These are phyloP conservation scores for Adoxophyes honmai DNA, from an alignment of 1,140 invertebrate species.

Conservation along the genomic window DNA sequence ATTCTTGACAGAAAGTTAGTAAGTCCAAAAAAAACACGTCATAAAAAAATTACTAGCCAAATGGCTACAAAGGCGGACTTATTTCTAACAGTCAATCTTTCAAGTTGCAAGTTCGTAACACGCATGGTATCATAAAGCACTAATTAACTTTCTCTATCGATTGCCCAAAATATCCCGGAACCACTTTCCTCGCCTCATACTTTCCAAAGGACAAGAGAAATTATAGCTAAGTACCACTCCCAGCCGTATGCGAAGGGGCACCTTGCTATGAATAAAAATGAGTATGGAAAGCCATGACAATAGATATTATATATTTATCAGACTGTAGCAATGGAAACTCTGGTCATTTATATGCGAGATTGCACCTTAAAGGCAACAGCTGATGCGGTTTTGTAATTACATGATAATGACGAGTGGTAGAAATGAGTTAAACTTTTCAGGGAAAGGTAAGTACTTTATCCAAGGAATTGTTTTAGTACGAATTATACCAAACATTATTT, in stretches of 20 bases:
- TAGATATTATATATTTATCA: constrained; percentile 64
- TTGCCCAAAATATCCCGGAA: constrained; percentile 66
- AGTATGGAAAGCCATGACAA: constrained; percentile 55
- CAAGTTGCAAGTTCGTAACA: background rate
- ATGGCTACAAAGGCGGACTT: too few species aligned
- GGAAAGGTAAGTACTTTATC: background rate
- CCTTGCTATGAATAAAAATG: constrained; percentile 55
- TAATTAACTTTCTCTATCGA: constrained; percentile 68
- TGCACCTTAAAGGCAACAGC: background rate
- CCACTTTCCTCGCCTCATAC: constrained; percentile 63
- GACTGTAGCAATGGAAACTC: background rate
- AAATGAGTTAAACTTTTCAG: too few species aligned
- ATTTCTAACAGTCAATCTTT: too few species aligned
- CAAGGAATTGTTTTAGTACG: background rate
- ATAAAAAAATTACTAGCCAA: too few species aligned
- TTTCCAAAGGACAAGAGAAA: constrained; percentile 72
- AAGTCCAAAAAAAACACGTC: too few species aligned
- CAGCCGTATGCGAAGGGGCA: constrained; percentile 39
- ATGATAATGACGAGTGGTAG: background rate
- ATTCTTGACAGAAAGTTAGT: too few species aligned
- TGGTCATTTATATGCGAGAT: constrained; percentile 8
- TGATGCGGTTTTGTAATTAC: background rate
- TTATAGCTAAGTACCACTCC: constrained; percentile 45
- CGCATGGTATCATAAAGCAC: constrained; percentile 26
- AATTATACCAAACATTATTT: too few species aligned